A percentile compares a stretch with the other conserved stretches of the same genome.
phyloP scores from a whole-genome alignment of 2,797 vertebrate species.

The Sebastes ruberrimus region DNA sequence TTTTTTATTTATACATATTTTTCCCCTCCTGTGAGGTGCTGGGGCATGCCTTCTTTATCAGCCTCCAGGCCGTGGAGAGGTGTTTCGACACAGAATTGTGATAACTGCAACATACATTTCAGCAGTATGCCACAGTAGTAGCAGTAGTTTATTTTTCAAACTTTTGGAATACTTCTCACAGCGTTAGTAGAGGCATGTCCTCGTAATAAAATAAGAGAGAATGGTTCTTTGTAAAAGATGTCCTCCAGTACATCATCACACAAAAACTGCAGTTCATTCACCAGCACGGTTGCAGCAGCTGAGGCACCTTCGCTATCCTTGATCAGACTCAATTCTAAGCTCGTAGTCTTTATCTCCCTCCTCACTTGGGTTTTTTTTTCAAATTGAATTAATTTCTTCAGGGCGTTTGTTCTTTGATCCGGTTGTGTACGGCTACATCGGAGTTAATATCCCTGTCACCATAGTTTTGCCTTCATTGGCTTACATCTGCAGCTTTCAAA shows the following conservation, averaged over 20 bases:
- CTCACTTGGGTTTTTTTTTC: conserved; percentile 5
- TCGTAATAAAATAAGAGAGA: too few relatives aligned
- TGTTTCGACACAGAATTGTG: background rate
- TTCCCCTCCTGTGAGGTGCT: too few relatives aligned
- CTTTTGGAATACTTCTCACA: too few relatives aligned
- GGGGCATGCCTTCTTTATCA: too few relatives aligned
- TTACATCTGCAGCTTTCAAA: conserved; percentile 45
- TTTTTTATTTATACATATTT: too few relatives aligned
- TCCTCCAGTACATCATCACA: conserved; percentile 28
- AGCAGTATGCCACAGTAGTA: background rate
- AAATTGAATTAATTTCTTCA: conserved; percentile 47
- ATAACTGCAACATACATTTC: background rate
- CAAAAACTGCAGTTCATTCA: background rate
- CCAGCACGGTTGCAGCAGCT: background rate
- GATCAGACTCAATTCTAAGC: conserved; percentile 15
- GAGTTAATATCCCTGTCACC: conserved; percentile 40
- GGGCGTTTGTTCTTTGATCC: conserved; percentile 43
- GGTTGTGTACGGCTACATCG: background rate
- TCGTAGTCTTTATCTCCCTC: conserved; percentile 10
- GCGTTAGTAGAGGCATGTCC: too few relatives aligned
- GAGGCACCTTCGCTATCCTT: conserved; percentile 11
- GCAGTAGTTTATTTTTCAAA: background rate
- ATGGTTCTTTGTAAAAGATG: background rate
- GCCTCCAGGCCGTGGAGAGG: too few relatives aligned
- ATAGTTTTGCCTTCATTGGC: conserved; percentile 11